phyloP scores from a whole-genome alignment of 2,888 invertebrate species.

The Neocrepidodera transversa region DNA sequence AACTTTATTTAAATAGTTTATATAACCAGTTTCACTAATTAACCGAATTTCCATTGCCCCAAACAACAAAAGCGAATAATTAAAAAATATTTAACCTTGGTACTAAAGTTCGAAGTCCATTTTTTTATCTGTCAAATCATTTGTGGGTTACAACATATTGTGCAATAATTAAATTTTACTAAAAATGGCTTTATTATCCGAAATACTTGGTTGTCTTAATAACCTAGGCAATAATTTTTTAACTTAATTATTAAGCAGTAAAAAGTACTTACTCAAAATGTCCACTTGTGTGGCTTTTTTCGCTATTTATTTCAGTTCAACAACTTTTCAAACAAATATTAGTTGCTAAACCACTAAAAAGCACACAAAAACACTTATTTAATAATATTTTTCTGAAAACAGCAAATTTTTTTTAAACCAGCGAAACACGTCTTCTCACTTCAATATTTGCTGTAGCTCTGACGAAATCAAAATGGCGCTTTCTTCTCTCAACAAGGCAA shows the following conservation, averaged over 20 bases:
- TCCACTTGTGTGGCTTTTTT: neutral
- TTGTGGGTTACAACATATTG: neutral
- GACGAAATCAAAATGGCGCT: slow-evolving; percentile 2
- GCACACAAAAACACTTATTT: neutral
- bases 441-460: neutral
- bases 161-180: neutral
- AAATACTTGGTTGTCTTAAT: neutral
- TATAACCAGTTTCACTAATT: too few species aligned
- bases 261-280: slow-evolving; percentile 19
- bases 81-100: too few species aligned
- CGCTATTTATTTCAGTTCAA: neutral
- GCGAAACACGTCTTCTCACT: neutral
- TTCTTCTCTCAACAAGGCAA: neutral
- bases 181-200: neutral
- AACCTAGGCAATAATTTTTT: neutral
- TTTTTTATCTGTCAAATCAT: neutral
- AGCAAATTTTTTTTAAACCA: neutral
- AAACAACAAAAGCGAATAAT: too few species aligned
- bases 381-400: too few species aligned
- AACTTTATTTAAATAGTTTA: too few species aligned
- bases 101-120: too few species aligned
- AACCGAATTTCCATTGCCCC: too few species aligned
- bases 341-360: slow-evolving; percentile 4
- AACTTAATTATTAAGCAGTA: too few species aligned
- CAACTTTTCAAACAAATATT: slow-evolving; percentile 21